Percentiles rank a stretch among this genome's conserved stretches.
Conservation (phyloP, 2,797 vertebrate species). For the Chiloscyllium punctatum region DNA sequence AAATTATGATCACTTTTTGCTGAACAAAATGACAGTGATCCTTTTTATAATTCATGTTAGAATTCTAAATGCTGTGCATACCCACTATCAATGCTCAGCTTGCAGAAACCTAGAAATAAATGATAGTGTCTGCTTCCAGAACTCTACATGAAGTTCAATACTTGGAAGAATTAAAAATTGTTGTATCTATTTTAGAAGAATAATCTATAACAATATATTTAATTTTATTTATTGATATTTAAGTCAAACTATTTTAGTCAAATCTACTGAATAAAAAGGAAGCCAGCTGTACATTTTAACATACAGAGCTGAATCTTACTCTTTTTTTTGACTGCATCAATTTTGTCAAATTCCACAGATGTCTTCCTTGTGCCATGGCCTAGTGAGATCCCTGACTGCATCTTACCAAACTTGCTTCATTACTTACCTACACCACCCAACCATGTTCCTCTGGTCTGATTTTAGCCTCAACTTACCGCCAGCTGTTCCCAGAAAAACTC, state of each 20-base stretch:
- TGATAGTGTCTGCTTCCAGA: background rate
- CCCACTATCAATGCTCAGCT: background rate
- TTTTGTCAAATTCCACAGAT: too few relatives aligned
- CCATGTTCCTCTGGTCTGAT: too few relatives aligned
- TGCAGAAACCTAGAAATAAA: background rate
- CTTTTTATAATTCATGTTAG: background rate
- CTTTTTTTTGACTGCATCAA: too few relatives aligned
- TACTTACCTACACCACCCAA: too few relatives aligned
- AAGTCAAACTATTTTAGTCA: background rate
- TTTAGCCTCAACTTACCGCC: too few relatives aligned
- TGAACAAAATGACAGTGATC: background rate
- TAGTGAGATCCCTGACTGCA: too few relatives aligned
- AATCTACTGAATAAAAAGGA: background rate
- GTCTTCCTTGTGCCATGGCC: too few relatives aligned
- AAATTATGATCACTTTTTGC: background rate
- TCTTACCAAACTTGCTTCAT: too few relatives aligned
- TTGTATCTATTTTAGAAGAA: background rate
- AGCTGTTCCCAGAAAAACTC: too few relatives aligned
- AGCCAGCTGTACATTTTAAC: background rate
- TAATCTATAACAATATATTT: background rate
- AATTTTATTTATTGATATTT: background rate
- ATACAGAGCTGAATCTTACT: background rate
- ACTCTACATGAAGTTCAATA: background rate
- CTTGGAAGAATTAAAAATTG: background rate
- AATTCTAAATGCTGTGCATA: background rate